Percentiles rank a stretch among this genome's conserved stretches.
Conservation (phyloP, 1,140 invertebrate genomes). For the Papilio helenus region DNA sequence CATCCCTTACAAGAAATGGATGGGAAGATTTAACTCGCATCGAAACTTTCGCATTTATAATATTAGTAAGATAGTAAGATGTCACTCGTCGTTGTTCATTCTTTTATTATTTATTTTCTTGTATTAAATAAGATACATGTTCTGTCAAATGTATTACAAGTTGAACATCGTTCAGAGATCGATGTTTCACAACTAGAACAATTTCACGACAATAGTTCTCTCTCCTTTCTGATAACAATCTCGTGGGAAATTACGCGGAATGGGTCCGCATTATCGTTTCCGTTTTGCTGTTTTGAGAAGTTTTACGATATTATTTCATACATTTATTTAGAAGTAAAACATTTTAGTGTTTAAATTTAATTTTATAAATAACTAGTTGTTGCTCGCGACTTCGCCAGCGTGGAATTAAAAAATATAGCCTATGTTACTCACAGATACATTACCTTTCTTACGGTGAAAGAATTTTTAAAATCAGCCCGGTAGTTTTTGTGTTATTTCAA, state of each 20-base stretch:
- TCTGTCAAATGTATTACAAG: neutral
- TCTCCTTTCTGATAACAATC: constrained; percentile 16
- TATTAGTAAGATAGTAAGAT: neutral
- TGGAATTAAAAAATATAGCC: too few species aligned
- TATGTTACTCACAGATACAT: too few species aligned
- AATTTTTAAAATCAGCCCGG: too few species aligned
- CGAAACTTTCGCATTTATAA: too few species aligned
- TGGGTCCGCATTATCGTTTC: constrained; percentile 18
- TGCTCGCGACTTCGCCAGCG: too few species aligned
- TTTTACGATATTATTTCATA: neutral
- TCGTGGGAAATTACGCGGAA: constrained; percentile 29
- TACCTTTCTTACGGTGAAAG: too few species aligned
- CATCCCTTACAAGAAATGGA: too few species aligned
- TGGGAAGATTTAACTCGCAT: too few species aligned
- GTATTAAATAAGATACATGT: neutral
- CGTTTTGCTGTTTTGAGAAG: neutral
- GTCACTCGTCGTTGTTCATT: neutral
- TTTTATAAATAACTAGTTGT: too few species aligned
- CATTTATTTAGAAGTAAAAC: too few species aligned
- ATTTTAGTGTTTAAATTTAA: too few species aligned
- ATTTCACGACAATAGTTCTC: constrained; percentile 29
- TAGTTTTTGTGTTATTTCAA: too few species aligned
- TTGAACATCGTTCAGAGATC: neutral
- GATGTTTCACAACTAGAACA: constrained; percentile 13
- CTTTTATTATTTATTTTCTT: neutral